Conservation (phyloP, 1,140 invertebrate species). For the Lasaia peninsularis region DNA sequence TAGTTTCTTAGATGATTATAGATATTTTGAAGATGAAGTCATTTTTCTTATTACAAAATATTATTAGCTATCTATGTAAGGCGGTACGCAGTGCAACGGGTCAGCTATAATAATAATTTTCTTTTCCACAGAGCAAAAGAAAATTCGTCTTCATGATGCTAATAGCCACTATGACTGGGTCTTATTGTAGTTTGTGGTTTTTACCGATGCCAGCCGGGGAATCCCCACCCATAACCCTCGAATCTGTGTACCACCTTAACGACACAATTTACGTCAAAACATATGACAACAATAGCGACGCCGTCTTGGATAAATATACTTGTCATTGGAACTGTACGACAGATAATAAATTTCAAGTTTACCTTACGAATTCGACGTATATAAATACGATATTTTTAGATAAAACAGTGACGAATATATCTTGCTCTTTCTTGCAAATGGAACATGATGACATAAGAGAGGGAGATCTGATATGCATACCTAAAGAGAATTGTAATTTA, state of each 20-base stretch:
- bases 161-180: constrained; percentile 79
- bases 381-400: constrained; percentile 52
- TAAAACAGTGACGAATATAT: constrained; percentile 33
- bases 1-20: too few relatives aligned
- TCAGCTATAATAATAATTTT: constrained; percentile 1
- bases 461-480: constrained; percentile 44
- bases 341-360: constrained; percentile 40
- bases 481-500: constrained; percentile 46
- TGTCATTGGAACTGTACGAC: constrained; percentile 59
- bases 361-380: constrained; percentile 46
- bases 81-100: too few relatives aligned
- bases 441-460: constrained; percentile 37
- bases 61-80: too few relatives aligned
- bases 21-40: too few relatives aligned
- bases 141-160: constrained; percentile 84
- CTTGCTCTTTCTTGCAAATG: constrained; percentile 58
- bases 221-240: constrained; percentile 29
- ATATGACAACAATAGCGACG: constrained; percentile 25
- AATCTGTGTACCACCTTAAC: constrained; percentile 52
- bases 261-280: constrained; percentile 51
- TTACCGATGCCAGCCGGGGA: constrained; percentile 73
- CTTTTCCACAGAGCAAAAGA: constrained; percentile 74
- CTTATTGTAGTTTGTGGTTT: constrained; percentile 82
- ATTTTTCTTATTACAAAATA: too few relatives aligned
- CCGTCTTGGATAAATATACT: constrained; percentile 42